Base-by-base conservation (phyloP, 2,888 invertebrate genomes). In the Epinotia brunnichana region DNA sequence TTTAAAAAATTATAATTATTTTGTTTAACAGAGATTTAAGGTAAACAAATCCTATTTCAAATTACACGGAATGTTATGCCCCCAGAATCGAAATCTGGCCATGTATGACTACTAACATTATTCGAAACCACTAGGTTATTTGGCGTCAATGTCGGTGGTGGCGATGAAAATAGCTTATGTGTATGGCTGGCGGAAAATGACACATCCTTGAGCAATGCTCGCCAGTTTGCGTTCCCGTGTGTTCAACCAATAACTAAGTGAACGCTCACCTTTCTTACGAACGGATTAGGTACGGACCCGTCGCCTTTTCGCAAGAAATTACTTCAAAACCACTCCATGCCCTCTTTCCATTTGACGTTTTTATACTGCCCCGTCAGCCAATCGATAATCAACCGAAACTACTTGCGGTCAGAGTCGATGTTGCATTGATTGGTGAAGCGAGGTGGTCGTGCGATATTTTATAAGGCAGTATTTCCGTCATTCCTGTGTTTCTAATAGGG, bases 221-320 rank as follows among this genome's bases (percentile, higher is more conserved):
- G 44, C 0, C 11, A 39, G 29, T 63, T n/a, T 73, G 11, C 1
- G 0, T 0, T 0, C 3, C 81, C 81, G 85, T 87, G 69, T 84
- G 82, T 85, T 73, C 69, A 63, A 70, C 44, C 72, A 70, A 64
- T 73, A 75, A 77, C 75, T 74, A 76, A 76, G 77, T 80, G 81
- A 80, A 80, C 80, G 84, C 81, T 87, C 87, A 86, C 87, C 86
- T 87, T 89, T 84, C 87, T 80, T 81, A 78, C 79, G 80, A 76
- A 74, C 78, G 77, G 84, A 89, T 89, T 90, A 89, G 90, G 85
- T 86, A 89, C 86, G 89, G 85, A 76, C 81, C 80, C 80, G 75
- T 68, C 61, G 77, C 78, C 79, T 81, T 84, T 81, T 82, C 80
- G 79, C 79, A 78, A 82, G 87, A 82, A 88, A 88, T 86, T 86